These are phyloP conservation scores for Diadema setosum DNA, from an alignment of 35 echinoderm and acorn worm species.

Conservation along the genomic window DNA sequence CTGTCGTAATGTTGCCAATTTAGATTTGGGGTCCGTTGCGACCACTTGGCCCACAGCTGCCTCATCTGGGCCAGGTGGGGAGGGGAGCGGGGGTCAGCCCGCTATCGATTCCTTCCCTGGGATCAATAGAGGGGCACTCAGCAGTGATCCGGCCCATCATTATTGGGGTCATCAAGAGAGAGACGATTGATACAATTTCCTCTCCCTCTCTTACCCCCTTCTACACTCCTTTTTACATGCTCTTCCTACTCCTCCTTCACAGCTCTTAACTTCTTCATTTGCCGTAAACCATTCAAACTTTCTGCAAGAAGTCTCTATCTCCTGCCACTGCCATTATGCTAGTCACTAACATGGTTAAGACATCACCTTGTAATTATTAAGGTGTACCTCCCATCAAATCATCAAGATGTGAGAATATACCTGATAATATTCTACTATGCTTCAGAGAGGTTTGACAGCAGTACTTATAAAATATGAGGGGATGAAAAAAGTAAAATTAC, in stretches of 20 bases:
- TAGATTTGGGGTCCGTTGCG: too few species aligned
- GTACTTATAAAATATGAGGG: too few species aligned
- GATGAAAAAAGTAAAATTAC: too few species aligned
- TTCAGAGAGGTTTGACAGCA: too few species aligned
- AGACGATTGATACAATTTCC: neutral
- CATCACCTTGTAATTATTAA: too few species aligned
- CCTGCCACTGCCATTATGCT: too few species aligned
- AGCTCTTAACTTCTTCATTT: neutral
- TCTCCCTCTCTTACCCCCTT: neutral
- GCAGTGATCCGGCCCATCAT: neutral
- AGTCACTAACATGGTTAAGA: too few species aligned
- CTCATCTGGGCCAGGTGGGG: constrained; percentile 19
- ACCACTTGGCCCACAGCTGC: neutral
- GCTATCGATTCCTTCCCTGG: neutral
- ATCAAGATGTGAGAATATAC: too few species aligned
- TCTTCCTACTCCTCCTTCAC: neutral
- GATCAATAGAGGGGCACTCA: constrained; percentile 9
- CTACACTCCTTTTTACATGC: neutral
- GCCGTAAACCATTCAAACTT: too few species aligned
- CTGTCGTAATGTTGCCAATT: constrained; percentile 22
- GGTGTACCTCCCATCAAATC: too few species aligned
- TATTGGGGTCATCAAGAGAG: constrained; percentile 13
- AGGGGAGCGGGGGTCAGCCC: neutral
- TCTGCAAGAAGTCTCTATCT: too few species aligned
- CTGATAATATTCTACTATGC: too few species aligned